These are phyloP conservation scores for Lymantria dispar DNA, from an alignment of 2,888 invertebrate genomes.

Conservation along the genomic window DNA sequence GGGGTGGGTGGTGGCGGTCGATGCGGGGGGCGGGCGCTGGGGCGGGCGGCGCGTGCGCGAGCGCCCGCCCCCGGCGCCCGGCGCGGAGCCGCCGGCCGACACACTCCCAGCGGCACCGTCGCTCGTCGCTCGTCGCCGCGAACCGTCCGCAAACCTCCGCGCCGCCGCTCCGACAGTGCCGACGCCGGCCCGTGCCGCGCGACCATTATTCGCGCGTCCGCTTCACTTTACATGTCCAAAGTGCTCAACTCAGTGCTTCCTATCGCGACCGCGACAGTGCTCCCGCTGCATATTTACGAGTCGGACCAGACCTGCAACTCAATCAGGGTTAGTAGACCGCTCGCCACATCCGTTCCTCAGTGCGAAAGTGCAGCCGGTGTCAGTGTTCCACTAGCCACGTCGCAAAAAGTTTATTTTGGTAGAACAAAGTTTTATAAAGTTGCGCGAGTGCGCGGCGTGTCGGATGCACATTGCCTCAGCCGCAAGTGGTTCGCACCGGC, in stretches of 20 bases:
- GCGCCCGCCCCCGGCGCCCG: conserved; percentile 55
- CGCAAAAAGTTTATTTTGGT: conserved; percentile 72
- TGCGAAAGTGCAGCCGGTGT: conserved; percentile 39
- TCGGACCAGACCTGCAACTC: conserved; percentile 73
- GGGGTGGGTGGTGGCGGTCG: conserved; percentile 70
- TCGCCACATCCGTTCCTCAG: conserved; percentile 39
- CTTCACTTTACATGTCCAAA: conserved; percentile 76
- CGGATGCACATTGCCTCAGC: conserved; percentile 72
- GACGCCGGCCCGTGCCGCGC: conserved; percentile 74
- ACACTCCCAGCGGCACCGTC: conserved; percentile 51
- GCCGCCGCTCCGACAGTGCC: conserved; percentile 69
- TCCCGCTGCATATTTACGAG: conserved; percentile 72
- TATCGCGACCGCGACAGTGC: conserved; percentile 75
- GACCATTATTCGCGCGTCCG: conserved; percentile 56
- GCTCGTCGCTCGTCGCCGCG: conserved; percentile 46
- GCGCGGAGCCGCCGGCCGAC: conserved; percentile 48
- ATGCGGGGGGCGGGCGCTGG: conserved; percentile 67
- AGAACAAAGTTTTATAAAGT: conserved; percentile 72
- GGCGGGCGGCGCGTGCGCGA: conserved; percentile 64
- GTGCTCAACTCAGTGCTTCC: conserved; percentile 80
- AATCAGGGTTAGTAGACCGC: conserved; percentile 73
- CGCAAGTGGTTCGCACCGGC: conserved; percentile 71
- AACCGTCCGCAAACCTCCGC: conserved; percentile 49
- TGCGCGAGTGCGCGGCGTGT: conserved; percentile 64
- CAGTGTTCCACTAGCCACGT: conserved; percentile 58